A percentile compares a stretch with the other conserved stretches of the same genome.
These are phyloP conservation scores for Melangyna quadrimaculata DNA, from an alignment of 2,888 invertebrate species.

Conservation along the genomic window DNA sequence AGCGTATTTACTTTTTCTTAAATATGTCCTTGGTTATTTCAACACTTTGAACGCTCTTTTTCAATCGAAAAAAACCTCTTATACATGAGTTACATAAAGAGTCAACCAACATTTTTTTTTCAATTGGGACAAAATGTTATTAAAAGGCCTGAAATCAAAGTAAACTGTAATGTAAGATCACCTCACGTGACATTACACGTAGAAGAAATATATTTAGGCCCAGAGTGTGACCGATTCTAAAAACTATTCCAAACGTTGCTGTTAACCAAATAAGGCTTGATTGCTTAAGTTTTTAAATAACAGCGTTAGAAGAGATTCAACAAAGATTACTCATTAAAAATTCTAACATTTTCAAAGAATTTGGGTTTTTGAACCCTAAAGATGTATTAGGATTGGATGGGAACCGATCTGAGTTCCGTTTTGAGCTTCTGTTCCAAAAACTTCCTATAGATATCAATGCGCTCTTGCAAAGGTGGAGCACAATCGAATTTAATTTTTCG, in stretches of 20 bases:
- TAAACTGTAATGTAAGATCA: constrained; percentile 21
- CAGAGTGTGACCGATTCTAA: constrained; percentile 13
- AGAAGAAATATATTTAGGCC: constrained; percentile 19
- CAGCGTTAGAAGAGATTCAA: constrained; percentile 36
- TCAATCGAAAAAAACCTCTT: neutral
- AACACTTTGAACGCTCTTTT: neutral
- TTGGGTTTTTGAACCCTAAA: neutral
- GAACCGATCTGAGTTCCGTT: neutral
- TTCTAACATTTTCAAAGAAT: constrained; percentile 20
- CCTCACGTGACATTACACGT: constrained; percentile 37
- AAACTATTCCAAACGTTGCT: constrained; percentile 1
- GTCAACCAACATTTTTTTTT: constrained; percentile 18
- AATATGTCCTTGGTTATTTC: neutral
- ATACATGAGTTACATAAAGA: neutral
- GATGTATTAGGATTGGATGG: neutral
- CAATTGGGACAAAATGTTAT: constrained; percentile 55
- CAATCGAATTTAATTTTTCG: neutral
- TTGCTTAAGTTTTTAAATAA: constrained; percentile 32
- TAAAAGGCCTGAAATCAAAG: constrained; percentile 35
- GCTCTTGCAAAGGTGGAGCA: neutral
- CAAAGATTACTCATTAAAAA: constrained; percentile 14
- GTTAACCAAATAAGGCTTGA: constrained; percentile 24
- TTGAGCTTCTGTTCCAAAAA: neutral
- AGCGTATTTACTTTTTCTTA: neutral
- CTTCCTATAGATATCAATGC: neutral